Evolutionary conservation across 1,140 invertebrate species (phyloP).

Genomic region (Pogonognathellus flavescens): DNA sequence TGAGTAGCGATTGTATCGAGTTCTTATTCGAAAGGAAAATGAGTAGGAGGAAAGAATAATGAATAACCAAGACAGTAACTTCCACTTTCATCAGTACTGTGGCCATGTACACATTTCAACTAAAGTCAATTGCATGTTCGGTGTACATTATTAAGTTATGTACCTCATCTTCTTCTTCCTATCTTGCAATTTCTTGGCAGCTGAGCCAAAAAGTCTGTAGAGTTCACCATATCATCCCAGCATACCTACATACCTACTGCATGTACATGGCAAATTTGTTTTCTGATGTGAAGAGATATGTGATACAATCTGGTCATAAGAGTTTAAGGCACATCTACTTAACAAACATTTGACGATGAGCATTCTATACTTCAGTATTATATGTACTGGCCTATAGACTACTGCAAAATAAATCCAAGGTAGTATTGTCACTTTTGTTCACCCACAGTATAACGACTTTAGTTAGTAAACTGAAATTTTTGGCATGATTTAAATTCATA

Average conservation of each 20-base stretch:
- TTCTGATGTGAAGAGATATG: not conserved
- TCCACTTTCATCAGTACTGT: slow-evolving; percentile 6
- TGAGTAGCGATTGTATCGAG: not conserved
- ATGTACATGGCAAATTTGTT: not conserved
- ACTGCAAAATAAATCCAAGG: no score
- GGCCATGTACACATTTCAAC: slow-evolving; percentile 2
- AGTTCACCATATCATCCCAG: not conserved
- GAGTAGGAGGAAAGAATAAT: slow-evolving; percentile 18
- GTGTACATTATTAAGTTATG: slow-evolving; percentile 46
- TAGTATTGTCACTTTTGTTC: no score
- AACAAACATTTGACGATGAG: no score
- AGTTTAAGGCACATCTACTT: no score
- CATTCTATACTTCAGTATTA: no score
- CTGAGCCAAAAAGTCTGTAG: slow-evolving; percentile 28
- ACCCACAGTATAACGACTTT: no score
- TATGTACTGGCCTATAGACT: no score
- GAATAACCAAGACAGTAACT: slow-evolving; percentile 16
- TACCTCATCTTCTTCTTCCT: slow-evolving; percentile 11
- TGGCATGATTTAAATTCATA: no score
- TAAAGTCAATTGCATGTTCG: slow-evolving; percentile 32
- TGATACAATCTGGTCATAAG: no score
- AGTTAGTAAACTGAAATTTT: no score
- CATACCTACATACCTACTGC: not conserved
- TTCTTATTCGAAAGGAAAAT: not conserved
- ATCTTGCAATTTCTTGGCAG: slow-evolving; percentile 25